Percentiles rank a stretch among this genome's conserved stretches.
phyloP scores from a whole-genome alignment of 2,797 vertebrate species.

The Sternotherus odoratus region DNA sequence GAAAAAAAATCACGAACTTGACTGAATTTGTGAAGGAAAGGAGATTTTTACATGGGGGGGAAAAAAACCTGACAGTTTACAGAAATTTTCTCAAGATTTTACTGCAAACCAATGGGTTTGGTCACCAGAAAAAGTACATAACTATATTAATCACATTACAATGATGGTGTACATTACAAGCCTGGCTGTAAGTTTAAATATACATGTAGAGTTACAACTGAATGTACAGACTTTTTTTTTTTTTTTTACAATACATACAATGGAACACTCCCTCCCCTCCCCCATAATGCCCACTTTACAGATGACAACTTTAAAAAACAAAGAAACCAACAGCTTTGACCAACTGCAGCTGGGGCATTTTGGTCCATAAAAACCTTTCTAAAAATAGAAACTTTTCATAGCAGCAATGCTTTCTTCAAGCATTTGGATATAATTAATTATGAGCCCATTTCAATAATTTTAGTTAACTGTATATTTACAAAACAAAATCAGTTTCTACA shows the following conservation, averaged over 20 bases:
- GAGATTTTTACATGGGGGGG: neutral
- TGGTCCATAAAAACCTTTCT: slow-evolving; percentile 90
- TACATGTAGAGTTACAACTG: slow-evolving; percentile 93
- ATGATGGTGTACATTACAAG: slow-evolving; percentile 91
- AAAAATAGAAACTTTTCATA: slow-evolving; percentile 88
- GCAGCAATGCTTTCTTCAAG: slow-evolving; percentile 90
- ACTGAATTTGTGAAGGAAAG: neutral
- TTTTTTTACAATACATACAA: slow-evolving; percentile 93
- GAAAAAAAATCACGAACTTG: neutral
- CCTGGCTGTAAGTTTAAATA: slow-evolving; percentile 95
- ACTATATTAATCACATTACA: slow-evolving; percentile 95
- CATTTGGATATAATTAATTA: slow-evolving; percentile 82
- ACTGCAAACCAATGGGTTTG: slow-evolving; percentile 95
- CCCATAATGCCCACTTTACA: slow-evolving; percentile 87
- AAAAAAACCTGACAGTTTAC: slow-evolving; percentile 40
- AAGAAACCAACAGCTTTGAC: slow-evolving; percentile 84
- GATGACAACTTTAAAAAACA: slow-evolving; percentile 80
- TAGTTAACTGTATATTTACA: slow-evolving; percentile 81
- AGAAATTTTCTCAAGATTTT: slow-evolving; percentile 85
- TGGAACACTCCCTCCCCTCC: slow-evolving; percentile 81
- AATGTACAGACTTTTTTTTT: slow-evolving; percentile 93
- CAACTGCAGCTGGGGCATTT: slow-evolving; percentile 85
- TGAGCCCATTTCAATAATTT: slow-evolving; percentile 84
- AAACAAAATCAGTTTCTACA: slow-evolving; percentile 80
- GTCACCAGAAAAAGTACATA: slow-evolving; percentile 89